Evolutionary conservation across 2,113 vertebrate species (phyloP).

Genomic region (Deroptyus accipitrinus): DNA sequence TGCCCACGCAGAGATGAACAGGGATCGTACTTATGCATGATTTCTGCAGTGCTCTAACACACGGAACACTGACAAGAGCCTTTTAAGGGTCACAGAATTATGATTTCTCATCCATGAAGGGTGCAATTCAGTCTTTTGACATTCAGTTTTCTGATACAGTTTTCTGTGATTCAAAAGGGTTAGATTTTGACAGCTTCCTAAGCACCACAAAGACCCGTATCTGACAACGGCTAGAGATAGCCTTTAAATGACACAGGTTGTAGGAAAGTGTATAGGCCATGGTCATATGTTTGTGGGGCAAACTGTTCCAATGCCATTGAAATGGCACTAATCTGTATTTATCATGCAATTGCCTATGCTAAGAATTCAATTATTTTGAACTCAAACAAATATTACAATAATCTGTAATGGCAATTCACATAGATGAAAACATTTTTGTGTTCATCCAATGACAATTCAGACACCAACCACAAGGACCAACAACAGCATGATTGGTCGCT

Average conservation of each 20-base stretch:
- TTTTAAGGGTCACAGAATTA: background rate
- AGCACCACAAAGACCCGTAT: background rate
- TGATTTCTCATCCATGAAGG: background rate
- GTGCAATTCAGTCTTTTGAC: background rate
- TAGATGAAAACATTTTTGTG: background rate
- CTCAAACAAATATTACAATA: background rate
- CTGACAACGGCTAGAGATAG: background rate
- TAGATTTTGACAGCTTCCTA: background rate
- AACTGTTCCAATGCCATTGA: background rate
- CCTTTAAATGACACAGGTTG: background rate
- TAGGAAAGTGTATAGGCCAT: accelerated
- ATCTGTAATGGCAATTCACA: background rate
- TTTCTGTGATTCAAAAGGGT: background rate
- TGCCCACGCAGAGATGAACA: background rate
- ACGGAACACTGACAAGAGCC: background rate
- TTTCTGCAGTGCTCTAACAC: background rate
- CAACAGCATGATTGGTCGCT: background rate
- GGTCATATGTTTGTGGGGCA: background rate
- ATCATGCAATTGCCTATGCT: background rate
- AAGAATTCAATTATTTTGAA: background rate
- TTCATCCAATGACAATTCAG: background rate
- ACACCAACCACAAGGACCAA: background rate
- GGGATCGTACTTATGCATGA: background rate
- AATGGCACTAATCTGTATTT: background rate
- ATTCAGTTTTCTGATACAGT: background rate